These are phyloP conservation scores for Channa striata DNA, from an alignment of 2,797 vertebrate species.

Conservation along the genomic window DNA sequence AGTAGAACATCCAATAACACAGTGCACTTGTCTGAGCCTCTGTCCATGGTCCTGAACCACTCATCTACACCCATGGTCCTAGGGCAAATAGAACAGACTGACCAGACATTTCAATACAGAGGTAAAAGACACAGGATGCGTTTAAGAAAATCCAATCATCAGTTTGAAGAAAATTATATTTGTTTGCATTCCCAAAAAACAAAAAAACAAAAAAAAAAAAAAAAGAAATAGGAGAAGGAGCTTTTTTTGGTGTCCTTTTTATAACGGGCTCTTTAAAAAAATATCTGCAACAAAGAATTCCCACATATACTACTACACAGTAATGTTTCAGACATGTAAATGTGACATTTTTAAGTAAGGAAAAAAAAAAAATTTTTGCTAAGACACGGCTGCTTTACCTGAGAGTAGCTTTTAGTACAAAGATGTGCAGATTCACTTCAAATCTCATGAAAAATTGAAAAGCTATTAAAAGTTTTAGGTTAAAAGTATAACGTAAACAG, in stretches of 20 bases:
- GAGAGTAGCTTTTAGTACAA: constrained; percentile 5
- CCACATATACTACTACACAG: neutral
- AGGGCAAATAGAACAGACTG: constrained; percentile 56
- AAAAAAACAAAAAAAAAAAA: too few species aligned
- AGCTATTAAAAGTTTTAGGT: constrained; percentile 60
- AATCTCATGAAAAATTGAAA: constrained; percentile 58
- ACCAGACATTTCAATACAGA: constrained; percentile 14
- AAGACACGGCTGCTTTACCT: constrained; percentile 17
- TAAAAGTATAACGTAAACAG: constrained; percentile 59
- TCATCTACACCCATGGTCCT: constrained; percentile 75
- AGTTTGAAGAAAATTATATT: neutral
- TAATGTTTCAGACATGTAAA: neutral
- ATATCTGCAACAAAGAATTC: neutral
- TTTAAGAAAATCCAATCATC: constrained; percentile 3
- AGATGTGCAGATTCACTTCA: constrained; percentile 41
- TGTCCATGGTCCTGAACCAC: constrained; percentile 88
- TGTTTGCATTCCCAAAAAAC: neutral
- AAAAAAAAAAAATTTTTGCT: constrained; percentile 18
- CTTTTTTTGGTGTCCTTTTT: neutral
- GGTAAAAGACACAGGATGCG: neutral
- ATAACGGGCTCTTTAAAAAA: neutral
- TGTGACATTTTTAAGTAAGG: constrained; percentile 5
- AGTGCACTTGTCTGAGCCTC: constrained; percentile 77
- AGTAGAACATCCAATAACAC: constrained; percentile 71
- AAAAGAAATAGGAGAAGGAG: neutral